A percentile compares a stretch with the other conserved stretches of the same genome.
These are phyloP conservation scores for Volucella inanis DNA, from an alignment of 2,888 invertebrate species.

Conservation along the genomic window DNA sequence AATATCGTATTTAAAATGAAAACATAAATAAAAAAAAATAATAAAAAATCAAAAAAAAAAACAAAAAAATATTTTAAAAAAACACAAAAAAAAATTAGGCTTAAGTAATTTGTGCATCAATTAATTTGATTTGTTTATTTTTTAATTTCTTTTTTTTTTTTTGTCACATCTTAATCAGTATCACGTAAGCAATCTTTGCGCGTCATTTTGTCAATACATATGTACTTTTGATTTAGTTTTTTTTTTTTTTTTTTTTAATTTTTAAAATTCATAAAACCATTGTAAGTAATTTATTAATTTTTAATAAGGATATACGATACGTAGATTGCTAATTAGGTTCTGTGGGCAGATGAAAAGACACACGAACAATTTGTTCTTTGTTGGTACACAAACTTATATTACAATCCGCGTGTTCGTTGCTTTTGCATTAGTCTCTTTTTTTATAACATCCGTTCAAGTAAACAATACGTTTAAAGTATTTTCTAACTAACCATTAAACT, in stretches of 20 bases:
- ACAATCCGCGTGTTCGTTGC: background rate
- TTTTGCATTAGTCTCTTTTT: background rate
- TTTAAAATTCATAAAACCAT: conserved; percentile 23
- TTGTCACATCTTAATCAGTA: conserved; percentile 43
- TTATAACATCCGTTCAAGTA: conserved; percentile 16
- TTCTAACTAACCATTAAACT: conserved; percentile 17
- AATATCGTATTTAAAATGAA: conserved; percentile 79
- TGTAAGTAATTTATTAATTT: conserved; percentile 33
- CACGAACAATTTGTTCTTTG: too few relatives aligned
- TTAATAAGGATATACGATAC: background rate
- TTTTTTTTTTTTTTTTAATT: background rate
- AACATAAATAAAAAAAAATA: conserved; percentile 76
- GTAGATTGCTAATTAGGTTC: too few relatives aligned
- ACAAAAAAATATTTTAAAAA: conserved; percentile 69
- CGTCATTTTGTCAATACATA: conserved; percentile 21
- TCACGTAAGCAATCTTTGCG: conserved; percentile 8
- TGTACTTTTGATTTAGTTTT: background rate
- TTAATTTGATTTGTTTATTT: conserved; percentile 26
- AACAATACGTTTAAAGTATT: conserved; percentile 26
- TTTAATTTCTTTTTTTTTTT: too few relatives aligned
- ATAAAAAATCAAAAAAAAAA: conserved; percentile 66
- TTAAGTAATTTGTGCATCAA: conserved; percentile 68
- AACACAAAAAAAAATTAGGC: conserved; percentile 50
- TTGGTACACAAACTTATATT: too few relatives aligned
- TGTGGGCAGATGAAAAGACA: too few relatives aligned